Base-by-base conservation (phyloP, 2,888 invertebrate species). In the Amiota mariae region DNA sequence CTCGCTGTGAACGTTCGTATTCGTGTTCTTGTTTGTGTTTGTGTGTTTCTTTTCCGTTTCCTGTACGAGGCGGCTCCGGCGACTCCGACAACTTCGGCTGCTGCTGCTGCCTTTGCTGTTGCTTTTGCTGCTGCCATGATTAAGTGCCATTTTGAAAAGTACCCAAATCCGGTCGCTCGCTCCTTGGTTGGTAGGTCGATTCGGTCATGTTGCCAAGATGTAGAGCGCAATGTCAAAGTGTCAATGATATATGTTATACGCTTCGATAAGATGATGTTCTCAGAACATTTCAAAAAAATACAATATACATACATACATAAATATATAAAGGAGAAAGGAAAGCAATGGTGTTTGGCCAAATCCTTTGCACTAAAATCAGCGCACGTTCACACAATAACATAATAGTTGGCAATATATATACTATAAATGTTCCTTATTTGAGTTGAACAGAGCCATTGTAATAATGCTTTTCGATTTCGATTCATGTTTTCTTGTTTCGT, bases 81-180 rank as follows among this genome's bases (percentile, higher is more conserved):
- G 56, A 63, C 67, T 64, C 46, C 64, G 59, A 67, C 20, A 57
- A 56, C 6, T 36, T 36, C 36, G 64, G 57, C 64, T 74, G 57
- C 59, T 63, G 59, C 36, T 57, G 57, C 64, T 74, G 57, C 59
- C 57, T 54, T 49, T 64, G 48, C 57, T n/a, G 24, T 24, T 10
- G 47, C 56, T 36, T 18, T 66, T 15, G 83, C 87, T 80, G 82
- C 88, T 87, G 85, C 84, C 88, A 88, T 88, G 87, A 88, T 88
- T 88, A 88, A 88, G 88, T 88, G 88, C 87, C 88, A 87, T 87
- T 88, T 88, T 86, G 88, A 88, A 88, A 87, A 88, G 88, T 88
- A 88, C 88, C 87, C 84, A 88, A 88, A 88, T 88, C 88, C 87
- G 87, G 87, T 86, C 82, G 87, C 84, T 87, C 82, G 82, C 82